Evolutionary conservation across 2,113 vertebrate species (phyloP), one percentile per base, ranked within the genome.

Genomic region (Chaenogobius annularis): DNA sequence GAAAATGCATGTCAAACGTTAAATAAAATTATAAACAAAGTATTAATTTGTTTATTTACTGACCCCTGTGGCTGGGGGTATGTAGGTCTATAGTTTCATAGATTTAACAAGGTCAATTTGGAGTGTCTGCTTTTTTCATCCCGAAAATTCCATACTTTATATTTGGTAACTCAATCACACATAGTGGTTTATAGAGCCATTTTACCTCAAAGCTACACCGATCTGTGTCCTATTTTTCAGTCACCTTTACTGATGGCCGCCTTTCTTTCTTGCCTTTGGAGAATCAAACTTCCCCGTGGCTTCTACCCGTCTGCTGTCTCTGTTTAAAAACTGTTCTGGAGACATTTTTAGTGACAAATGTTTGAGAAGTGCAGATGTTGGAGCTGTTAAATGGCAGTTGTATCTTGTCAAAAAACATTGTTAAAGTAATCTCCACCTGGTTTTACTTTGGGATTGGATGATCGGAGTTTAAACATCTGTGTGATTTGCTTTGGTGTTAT

Each of bases 241-340:
- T 83, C 74, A 82, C 44, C 82, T 80, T 78, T 65, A 12, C 82
- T 67, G 83, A 86, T 88, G 87, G 83, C 82, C 82, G 90, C 87
- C 86, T 89, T 77, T 89, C 80, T 84, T 70, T 87, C 68, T 65
- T 50, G 26, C 79, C 85, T 66, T 55, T 19, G 22, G 80, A 83
- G 86, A 87, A 66, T 87, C 68, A 76, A 52, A 85, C 78, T 88
- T 87, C 85, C 83, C 83, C 69, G 82, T 84, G 83, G 87, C 86
- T 84, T 66, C 20, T 83, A 80, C 88, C 52, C 50, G 78, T 76
- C 68, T 74, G 75, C 68, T 44, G 65, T 83, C 70, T 47, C 65
- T 83, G 73, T 86, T 83, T 87, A 58, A 40, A 40, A 43, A 40
- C 84, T 84, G 74, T 68, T 84, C 66, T 70, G 66, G 72, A 67